Percentiles rank a stretch among this genome's conserved stretches.
Evolutionary conservation across 2,888 invertebrate genomes (phyloP).

Genomic region (Tanypteryx hageni): DNA sequence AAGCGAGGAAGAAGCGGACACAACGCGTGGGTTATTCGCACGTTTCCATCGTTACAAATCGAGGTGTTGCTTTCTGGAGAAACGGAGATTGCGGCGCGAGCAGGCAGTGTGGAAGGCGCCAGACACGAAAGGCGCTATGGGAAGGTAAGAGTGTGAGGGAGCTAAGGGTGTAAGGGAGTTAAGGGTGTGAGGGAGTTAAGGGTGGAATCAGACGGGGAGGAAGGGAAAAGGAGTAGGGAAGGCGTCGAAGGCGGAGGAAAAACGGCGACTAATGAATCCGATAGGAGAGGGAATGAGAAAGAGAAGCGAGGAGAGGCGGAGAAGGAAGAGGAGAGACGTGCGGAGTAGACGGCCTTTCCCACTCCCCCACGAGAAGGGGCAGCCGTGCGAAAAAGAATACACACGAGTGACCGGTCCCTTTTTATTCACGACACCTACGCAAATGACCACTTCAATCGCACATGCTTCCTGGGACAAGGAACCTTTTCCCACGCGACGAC

Average conservation of each 20-base stretch:
- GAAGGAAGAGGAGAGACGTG: background rate
- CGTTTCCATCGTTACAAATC: constrained; percentile 8
- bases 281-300: background rate
- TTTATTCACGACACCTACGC: background rate
- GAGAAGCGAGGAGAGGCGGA: background rate
- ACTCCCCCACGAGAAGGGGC: background rate
- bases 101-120: background rate
- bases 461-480: background rate
- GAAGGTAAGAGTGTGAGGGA: background rate
- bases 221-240: too few relatives aligned
- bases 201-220: too few relatives aligned
- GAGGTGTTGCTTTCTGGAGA: background rate
- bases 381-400: background rate
- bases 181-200: too few relatives aligned
- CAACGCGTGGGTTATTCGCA: constrained; percentile 8
- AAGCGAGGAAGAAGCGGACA: background rate
- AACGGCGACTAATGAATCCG: background rate
- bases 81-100: background rate
- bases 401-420: background rate
- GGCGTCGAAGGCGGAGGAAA: too few relatives aligned
- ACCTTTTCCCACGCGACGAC: background rate
- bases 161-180: too few relatives aligned
- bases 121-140: background rate
- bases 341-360: background rate
- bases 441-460: background rate